A percentile compares a stretch with the other conserved stretches of the same genome.
These are phyloP conservation scores for Pantala flavescens DNA, from an alignment of 1,140 invertebrate species.

Conservation along the genomic window DNA sequence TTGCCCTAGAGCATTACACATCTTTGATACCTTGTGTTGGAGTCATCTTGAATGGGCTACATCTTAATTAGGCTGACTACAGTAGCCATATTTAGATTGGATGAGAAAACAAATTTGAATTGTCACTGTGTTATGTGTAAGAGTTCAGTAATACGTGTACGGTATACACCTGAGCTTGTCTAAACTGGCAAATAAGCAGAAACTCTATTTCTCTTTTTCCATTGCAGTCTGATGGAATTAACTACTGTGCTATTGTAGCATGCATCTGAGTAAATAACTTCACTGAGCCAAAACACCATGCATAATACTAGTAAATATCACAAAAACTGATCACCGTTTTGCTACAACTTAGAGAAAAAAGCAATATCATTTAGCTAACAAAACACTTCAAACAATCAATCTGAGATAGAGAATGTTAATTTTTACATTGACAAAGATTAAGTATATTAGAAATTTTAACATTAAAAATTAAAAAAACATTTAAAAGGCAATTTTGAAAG, in stretches of 20 bases:
- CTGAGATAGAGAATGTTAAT: neutral
- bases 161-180: neutral
- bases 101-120: neutral
- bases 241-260: neutral
- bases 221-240: neutral
- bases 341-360: neutral
- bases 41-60: neutral
- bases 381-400: constrained; percentile 2
- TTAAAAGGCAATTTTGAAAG: no score
- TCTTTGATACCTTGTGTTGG: constrained; percentile 9
- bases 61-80: neutral
- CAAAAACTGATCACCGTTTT: neutral
- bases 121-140: neutral
- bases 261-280: neutral
- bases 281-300: constrained; percentile 3
- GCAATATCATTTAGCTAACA: neutral
- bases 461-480: no score
- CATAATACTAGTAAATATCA: neutral
- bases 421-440: neutral
- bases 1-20: neutral
- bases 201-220: neutral
- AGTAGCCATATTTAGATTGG: neutral
- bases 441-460: neutral
- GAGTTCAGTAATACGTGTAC: neutral
- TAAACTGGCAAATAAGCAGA: neutral